Base-by-base conservation (phyloP, 2,113 vertebrate genomes). In the Chaetodon trifascialis region DNA sequence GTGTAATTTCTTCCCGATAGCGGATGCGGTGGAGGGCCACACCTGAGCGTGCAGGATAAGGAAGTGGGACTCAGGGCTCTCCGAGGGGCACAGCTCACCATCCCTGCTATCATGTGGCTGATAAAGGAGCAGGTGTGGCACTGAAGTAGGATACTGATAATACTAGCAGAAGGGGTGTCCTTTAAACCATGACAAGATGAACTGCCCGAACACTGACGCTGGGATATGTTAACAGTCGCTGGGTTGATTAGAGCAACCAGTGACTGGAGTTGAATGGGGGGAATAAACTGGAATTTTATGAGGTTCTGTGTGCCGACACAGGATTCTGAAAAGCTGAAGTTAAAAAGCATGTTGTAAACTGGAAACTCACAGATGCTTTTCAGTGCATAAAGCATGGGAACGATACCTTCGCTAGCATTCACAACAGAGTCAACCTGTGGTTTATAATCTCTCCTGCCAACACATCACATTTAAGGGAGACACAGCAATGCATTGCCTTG, bases 1-100 rank as follows among this genome's bases (percentile, higher is more conserved):
- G 88, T 94, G 89, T 93, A 92, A 94, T 94, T 94, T 91, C 84
- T 85, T 79, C 82, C 80, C 42, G 89, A 93, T 91, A 93, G 90
- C 62, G 76, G 85, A 88, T 87, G 79, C 67, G 66, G 80, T 66
- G 76, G 86, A 81, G 73, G 83, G 86, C 87, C 86, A 86, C 90
- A 94, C 92, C 92, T 93, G 92, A 84, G 89, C 3, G 44, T 34
- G 12, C 78, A 79, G 93, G 92, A 94, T 94, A 92, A 93, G 91
- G 83, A 89, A 86, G 87, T 76, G 70, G 82, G 75, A 89, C 85
- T 86, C 49, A 7, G 38, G 88, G 83, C 80, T 88, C 54, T 86
- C 78, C 87, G 47, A 73, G 69, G 73, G 75, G 85, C 81, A 25
- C 72, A 11, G 79, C 70, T 79, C 71, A 72, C 72, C 74, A 10